Conservation (phyloP, 2,113 vertebrate species). For the Seriola quinqueradiata region DNA sequence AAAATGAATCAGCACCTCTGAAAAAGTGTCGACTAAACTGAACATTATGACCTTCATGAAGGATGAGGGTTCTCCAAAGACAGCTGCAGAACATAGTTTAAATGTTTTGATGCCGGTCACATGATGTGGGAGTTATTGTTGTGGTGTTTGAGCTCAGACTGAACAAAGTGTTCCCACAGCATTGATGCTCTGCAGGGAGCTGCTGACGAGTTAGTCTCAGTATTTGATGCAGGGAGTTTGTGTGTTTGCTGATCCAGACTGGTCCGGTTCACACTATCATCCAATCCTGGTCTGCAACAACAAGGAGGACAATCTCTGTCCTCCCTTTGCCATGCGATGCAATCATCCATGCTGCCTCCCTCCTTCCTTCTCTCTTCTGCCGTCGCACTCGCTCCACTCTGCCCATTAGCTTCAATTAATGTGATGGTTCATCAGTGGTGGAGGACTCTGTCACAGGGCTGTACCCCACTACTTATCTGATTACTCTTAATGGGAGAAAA, state of each 20-base stretch:
- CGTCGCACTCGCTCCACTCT: slow-evolving; percentile 64
- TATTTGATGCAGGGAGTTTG: slow-evolving; percentile 60
- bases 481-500: slow-evolving; percentile 82
- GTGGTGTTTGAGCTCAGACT: not conserved
- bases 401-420: slow-evolving; percentile 87
- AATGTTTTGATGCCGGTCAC: not conserved
- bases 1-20: too few species aligned
- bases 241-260: slow-evolving; percentile 57
- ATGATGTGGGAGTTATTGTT: not conserved
- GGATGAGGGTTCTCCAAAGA: too few species aligned
- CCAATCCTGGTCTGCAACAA: slow-evolving; percentile 29
- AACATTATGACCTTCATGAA: too few species aligned
- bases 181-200: slow-evolving; percentile 21
- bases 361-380: slow-evolving; percentile 52
- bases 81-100: too few species aligned
- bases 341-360: slow-evolving; percentile 70
- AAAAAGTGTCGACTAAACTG: too few species aligned
- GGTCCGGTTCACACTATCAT: slow-evolving; percentile 28
- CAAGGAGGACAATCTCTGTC: slow-evolving; percentile 49
- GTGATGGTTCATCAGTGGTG: slow-evolving; percentile 80
- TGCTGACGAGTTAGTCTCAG: slow-evolving; percentile 44
- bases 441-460: slow-evolving; percentile 76
- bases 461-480: slow-evolving; percentile 78
- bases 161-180: slow-evolving; percentile 3
- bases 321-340: slow-evolving; percentile 57